A percentile compares a stretch with the other conserved stretches of the same genome.
Conservation (phyloP, 1,140 invertebrate species). For the Himalopsyche phryganea region DNA sequence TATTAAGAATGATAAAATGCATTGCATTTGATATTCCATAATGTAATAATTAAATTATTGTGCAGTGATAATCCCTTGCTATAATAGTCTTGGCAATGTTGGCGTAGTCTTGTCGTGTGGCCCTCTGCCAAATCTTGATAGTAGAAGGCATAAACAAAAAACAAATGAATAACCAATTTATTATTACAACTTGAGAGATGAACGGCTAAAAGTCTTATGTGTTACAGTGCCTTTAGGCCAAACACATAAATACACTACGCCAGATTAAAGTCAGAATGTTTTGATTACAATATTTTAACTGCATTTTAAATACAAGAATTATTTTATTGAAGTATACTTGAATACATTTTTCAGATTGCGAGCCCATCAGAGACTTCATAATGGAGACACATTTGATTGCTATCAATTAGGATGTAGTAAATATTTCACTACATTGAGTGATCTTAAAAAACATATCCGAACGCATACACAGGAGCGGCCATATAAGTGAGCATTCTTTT, state of each 20-base stretch:
- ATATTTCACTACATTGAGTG: constrained; percentile 90
- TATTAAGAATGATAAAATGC: too few relatives aligned
- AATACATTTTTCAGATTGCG: constrained; percentile 62
- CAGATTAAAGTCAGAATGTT: too few relatives aligned
- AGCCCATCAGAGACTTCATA: constrained; percentile 89
- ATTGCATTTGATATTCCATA: background rate
- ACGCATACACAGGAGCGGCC: constrained; percentile 91
- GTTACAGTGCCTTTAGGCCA: background rate
- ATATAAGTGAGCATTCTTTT: constrained; percentile 68
- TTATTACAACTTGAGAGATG: constrained; percentile 14
- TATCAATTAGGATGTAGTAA: constrained; percentile 78
- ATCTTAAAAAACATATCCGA: constrained; percentile 88
- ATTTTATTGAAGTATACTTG: too few relatives aligned
- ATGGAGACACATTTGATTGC: constrained; percentile 94
- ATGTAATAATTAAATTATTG: constrained; percentile 22
- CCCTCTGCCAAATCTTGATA: constrained; percentile 31
- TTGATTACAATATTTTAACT: background rate
- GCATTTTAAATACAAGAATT: background rate
- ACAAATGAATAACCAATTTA: constrained; percentile 31
- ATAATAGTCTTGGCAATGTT: constrained; percentile 32
- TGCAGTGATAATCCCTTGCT: constrained; percentile 25
- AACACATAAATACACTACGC: too few relatives aligned
- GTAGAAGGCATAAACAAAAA: constrained; percentile 29
- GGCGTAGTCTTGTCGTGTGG: constrained; percentile 12
- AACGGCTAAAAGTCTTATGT: constrained; percentile 2